These are phyloP conservation scores for Leptopilina clavipes DNA, from an alignment of 1,140 invertebrate genomes.

Conservation along the genomic window DNA sequence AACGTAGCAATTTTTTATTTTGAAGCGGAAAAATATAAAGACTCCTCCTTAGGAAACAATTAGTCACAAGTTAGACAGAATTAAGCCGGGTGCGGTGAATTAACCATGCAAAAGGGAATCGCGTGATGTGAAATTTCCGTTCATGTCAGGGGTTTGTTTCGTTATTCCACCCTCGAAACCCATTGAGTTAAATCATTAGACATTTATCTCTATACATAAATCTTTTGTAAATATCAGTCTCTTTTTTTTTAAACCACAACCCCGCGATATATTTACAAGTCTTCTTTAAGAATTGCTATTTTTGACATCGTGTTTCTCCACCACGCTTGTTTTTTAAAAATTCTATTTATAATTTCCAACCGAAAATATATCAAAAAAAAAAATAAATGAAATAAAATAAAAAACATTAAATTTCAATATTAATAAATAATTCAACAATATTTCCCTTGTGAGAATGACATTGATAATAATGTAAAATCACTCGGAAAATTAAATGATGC, in stretches of 20 bases:
- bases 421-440: background rate
- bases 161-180: constrained; percentile 19
- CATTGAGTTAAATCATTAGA: constrained; percentile 16
- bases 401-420: no score
- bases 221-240: background rate
- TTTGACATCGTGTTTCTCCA: no score
- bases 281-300: no score
- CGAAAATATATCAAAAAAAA: no score
- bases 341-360: no score
- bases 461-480: background rate
- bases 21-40: background rate
- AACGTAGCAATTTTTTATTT: background rate
- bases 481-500: background rate
- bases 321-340: no score
- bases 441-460: background rate
- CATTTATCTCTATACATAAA: constrained; percentile 26
- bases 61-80: constrained; percentile 17
- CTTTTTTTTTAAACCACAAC: no score
- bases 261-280: no score
- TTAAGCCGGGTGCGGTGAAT: background rate
- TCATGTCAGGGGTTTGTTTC: constrained; percentile 23
- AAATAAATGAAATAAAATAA: no score
- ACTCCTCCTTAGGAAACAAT: constrained; percentile 26
- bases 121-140: constrained; percentile 26
- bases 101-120: constrained; percentile 23